These are phyloP conservation scores for Turritopsis rubra DNA, from an alignment of 30 jellyfish, hydroid and myxozoan genomes.

Conservation along the genomic window DNA sequence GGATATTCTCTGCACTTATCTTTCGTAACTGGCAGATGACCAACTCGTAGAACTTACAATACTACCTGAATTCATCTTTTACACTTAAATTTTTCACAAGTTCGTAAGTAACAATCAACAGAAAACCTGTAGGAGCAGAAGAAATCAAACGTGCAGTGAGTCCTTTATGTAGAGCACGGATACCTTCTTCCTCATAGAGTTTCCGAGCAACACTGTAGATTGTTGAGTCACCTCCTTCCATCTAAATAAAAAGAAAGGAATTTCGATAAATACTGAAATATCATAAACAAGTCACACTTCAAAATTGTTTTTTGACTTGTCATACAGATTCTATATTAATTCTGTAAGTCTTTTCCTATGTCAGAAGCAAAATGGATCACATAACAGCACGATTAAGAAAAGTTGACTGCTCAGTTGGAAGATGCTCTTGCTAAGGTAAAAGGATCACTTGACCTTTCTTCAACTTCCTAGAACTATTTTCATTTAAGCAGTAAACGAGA, in stretches of 20 bases:
- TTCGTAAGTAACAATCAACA: slow-evolving; percentile 66
- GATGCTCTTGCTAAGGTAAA: too few species aligned
- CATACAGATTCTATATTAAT: not conserved
- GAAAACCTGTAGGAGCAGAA: slow-evolving; percentile 73
- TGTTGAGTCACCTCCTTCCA: slow-evolving; percentile 75
- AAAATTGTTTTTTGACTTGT: not conserved
- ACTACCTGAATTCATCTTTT: slow-evolving; percentile 26
- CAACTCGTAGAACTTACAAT: too few species aligned
- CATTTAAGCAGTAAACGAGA: too few species aligned
- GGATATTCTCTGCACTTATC: too few species aligned
- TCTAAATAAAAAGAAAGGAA: slow-evolving; percentile 24
- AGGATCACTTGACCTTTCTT: too few species aligned
- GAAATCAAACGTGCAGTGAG: slow-evolving; percentile 76
- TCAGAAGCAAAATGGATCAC: too few species aligned
- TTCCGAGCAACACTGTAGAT: slow-evolving; percentile 29
- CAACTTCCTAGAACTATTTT: too few species aligned
- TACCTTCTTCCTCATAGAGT: slow-evolving; percentile 70
- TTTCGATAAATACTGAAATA: too few species aligned
- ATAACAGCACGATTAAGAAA: too few species aligned
- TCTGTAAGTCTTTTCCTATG: too few species aligned
- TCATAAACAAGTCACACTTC: not conserved
- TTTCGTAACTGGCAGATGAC: too few species aligned
- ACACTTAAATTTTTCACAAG: slow-evolving; percentile 71
- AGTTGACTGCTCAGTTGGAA: too few species aligned
- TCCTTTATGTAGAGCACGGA: slow-evolving; percentile 71